Conservation (phyloP, 2,888 invertebrate species). For the Hesperia comma region DNA sequence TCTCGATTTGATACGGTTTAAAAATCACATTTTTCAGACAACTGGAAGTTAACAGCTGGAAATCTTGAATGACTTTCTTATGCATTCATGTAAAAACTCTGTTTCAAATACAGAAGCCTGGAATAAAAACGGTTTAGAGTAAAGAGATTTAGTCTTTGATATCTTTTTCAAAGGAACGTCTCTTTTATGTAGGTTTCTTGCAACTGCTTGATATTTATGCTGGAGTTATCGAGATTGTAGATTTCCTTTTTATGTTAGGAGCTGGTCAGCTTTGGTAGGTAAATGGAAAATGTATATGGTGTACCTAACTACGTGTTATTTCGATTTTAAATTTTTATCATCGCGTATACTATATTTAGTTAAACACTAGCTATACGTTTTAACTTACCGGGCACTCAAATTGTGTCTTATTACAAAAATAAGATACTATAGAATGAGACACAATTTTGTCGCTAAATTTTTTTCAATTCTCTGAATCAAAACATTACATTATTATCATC, state of each 20-base stretch:
- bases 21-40: slow-evolving; percentile 3
- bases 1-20: neutral
- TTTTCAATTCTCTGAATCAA: too few relatives aligned
- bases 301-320: too few relatives aligned
- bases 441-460: too few relatives aligned
- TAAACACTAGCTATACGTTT: too few relatives aligned
- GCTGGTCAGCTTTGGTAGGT: too few relatives aligned
- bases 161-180: slow-evolving; percentile 20
- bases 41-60: slow-evolving; percentile 1
- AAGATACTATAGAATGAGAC: too few relatives aligned
- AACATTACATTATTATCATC: too few relatives aligned
- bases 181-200: slow-evolving; percentile 11
- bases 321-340: too few relatives aligned
- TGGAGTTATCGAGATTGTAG: slow-evolving; percentile 8
- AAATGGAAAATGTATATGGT: too few relatives aligned
- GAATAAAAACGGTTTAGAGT: slow-evolving; percentile 22
- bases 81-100: slow-evolving; percentile 13
- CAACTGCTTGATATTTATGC: slow-evolving; percentile 7
- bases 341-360: too few relatives aligned
- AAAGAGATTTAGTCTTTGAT: slow-evolving; percentile 22
- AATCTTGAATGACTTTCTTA: slow-evolving; percentile 14
- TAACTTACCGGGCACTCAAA: too few relatives aligned
- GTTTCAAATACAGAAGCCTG: slow-evolving; percentile 15
- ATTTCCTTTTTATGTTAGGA: neutral
- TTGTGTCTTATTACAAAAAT: too few relatives aligned